Conservation (phyloP, 1,140 invertebrate species). For the Zaprionus taronus region DNA sequence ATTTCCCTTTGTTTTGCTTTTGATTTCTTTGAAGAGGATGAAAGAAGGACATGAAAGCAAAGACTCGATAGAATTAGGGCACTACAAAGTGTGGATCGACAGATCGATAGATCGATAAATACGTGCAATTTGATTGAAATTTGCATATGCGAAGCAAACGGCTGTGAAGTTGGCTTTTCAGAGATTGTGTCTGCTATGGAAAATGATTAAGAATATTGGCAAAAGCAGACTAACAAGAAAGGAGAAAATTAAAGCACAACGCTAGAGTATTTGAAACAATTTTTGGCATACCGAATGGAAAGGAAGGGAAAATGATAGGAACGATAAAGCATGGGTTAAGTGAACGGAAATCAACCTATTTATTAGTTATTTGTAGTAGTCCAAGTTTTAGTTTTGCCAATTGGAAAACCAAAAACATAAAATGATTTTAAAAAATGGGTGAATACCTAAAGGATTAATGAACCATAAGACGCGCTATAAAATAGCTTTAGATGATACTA, state of each 20-base stretch:
- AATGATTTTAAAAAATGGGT: conserved; percentile 43
- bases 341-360: conserved; percentile 25
- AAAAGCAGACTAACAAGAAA: conserved; percentile 26
- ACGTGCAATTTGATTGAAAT: conserved; percentile 51
- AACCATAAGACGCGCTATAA: conserved; percentile 64
- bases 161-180: conserved; percentile 77
- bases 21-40: conserved; percentile 12
- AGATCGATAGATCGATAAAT: conserved; percentile 27
- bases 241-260: conserved; percentile 3
- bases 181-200: conserved; percentile 25
- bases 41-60: conserved; percentile 42
- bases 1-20: conserved; percentile 25
- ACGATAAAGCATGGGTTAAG: conserved; percentile 9
- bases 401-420: conserved; percentile 25
- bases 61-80: conserved; percentile 65
- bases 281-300: conserved; percentile 18
- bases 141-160: conserved; percentile 71
- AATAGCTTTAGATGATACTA: conserved; percentile 65
- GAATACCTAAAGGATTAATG: conserved; percentile 29
- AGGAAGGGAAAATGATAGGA: not conserved
- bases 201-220: conserved; percentile 30
- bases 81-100: conserved; percentile 43
- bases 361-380: conserved; percentile 48
- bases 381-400: conserved; percentile 50
- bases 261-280: conserved; percentile 11